Base-by-base conservation (phyloP, 2,888 invertebrate species). In the Hipparchia semele region DNA sequence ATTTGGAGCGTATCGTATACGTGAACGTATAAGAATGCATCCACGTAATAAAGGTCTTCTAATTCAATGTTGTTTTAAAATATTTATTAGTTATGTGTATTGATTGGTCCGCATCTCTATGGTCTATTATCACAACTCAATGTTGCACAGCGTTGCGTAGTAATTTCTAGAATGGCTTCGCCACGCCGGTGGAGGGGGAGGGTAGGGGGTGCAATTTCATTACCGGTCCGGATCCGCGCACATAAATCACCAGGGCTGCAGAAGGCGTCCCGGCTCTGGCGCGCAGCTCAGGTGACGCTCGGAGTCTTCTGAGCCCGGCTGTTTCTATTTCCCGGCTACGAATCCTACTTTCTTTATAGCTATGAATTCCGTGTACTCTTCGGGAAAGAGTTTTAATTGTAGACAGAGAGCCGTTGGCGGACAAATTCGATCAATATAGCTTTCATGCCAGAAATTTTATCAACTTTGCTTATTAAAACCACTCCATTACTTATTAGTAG, bases 211-310 rank as follows among this genome's bases (percentile, higher is more conserved):
- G 93, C 94, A 92, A 93, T 92, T 91, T 94, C 92, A 91, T 92
- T 94, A 92, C 93, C 94, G 90, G 94, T 90, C 92, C 94, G 94
- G 94, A 94, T 94, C 91, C 91, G 87, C 86, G 90, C 84, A 87
- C 91, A 92, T 94, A 94, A 94, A 94, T 94, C 94, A 94, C 94
- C 91, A 90, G 88, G 89, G 87, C 94, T 94, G 94, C 94, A 93
- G 92, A 90, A 88, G 87, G 83, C 87, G 87, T 87, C 85, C 84
- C 59, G 87, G 39, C 59, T 33, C 87, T 85, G 87, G 51, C 88
- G 92, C 92, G 91, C 92, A 91, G 94, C 94, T 95, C 92, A 91
- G 94, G 94, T 94, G 94, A 91, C 92, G 94, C 92, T 93, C 90
- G 80, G 86, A 90, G 87, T 88, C 90, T 86, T 85, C 88, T 88